Evolutionary conservation across 2,888 invertebrate genomes (phyloP).

Genomic region (Sarcophaga variegata): DNA sequence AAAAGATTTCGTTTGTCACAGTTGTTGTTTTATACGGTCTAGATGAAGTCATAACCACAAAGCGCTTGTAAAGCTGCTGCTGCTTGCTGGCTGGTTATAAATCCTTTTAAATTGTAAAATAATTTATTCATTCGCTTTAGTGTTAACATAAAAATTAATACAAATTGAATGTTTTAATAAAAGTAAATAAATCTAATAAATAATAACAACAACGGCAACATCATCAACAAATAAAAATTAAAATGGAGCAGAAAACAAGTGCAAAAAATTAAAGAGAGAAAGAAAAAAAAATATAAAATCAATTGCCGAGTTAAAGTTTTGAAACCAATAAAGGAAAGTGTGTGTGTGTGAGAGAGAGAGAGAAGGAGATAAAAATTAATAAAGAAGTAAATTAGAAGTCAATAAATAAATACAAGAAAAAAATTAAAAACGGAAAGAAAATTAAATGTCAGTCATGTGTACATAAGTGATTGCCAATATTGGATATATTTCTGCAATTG

Average conservation of each 20-base stretch:
- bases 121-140: neutral
- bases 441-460: neutral
- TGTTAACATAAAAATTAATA: slow-evolving; percentile 13
- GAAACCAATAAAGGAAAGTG: slow-evolving; percentile 10
- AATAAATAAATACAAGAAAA: slow-evolving; percentile 28
- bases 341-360: too few species aligned
- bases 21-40: slow-evolving; percentile 67
- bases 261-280: neutral
- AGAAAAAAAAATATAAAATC: neutral
- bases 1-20: slow-evolving; percentile 47
- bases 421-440: slow-evolving; percentile 10
- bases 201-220: neutral
- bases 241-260: slow-evolving; percentile 19
- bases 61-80: slow-evolving; percentile 10
- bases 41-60: slow-evolving; percentile 53
- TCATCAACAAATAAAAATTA: neutral
- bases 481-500: neutral
- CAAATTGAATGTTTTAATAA: neutral
- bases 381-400: neutral
- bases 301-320: slow-evolving; percentile 11
- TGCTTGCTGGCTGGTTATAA: neutral
- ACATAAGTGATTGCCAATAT: neutral
- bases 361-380: neutral
- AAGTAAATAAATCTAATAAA: slow-evolving; percentile 12
- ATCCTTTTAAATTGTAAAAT: too few species aligned